A percentile compares a stretch with the other conserved stretches of the same genome.
phyloP scores from a whole-genome alignment of 2,797 vertebrate genomes.

The Crenichthys baileyi region DNA sequence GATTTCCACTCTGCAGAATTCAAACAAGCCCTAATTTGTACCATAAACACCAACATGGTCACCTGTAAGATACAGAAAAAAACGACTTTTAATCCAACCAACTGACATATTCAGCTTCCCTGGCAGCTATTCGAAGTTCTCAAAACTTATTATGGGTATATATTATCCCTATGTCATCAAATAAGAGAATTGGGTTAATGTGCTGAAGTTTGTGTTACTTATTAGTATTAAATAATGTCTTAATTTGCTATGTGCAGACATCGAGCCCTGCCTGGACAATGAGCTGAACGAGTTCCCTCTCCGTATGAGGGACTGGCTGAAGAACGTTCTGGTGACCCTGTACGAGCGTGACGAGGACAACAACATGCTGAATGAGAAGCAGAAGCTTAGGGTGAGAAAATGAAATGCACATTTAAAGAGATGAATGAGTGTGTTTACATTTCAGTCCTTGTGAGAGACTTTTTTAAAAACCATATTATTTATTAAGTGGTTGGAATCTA shows the following conservation, averaged over 20 bases:
- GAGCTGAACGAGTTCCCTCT: constrained; percentile 96
- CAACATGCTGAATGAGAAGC: constrained; percentile 97
- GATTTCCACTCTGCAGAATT: too few relatives aligned
- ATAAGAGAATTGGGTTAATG: neutral
- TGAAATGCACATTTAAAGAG: fast-evolving
- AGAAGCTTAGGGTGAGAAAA: constrained; percentile 91
- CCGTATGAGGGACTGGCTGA: constrained; percentile 99
- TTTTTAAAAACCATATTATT: neutral
- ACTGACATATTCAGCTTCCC: neutral
- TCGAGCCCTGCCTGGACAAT: constrained; percentile 88
- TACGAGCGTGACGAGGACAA: constrained; percentile 93
- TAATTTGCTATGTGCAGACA: constrained; percentile 75
- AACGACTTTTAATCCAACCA: neutral
- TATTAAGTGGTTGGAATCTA: neutral
- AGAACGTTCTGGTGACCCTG: constrained; percentile 97
- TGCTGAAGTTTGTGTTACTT: neutral
- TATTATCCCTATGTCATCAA: neutral
- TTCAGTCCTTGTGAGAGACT: neutral
- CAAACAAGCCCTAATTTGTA: too few relatives aligned
- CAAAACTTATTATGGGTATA: neutral
- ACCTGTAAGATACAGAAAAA: neutral
- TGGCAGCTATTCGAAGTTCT: neutral
- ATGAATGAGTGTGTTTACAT: neutral
- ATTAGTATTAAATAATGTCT: neutral
- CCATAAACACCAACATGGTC: neutral